phyloP scores from a whole-genome alignment of 2,888 invertebrate species.

The Scaptomyza tumidula region DNA sequence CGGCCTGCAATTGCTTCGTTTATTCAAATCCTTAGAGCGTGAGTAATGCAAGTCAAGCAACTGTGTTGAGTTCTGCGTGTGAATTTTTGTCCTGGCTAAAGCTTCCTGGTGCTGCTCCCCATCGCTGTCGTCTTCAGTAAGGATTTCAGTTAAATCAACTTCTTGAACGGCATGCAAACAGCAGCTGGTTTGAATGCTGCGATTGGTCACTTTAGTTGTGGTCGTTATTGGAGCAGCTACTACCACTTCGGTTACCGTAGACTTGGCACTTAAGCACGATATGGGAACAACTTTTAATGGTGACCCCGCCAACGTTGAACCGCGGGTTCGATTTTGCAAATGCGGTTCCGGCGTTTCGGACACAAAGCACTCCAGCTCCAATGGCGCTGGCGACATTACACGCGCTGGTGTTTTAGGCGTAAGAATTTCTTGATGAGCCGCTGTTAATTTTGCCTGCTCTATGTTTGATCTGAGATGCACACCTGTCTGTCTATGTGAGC shows the following conservation, averaged over 20 bases:
- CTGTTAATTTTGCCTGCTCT: slow-evolving; percentile 3
- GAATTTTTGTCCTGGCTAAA: slow-evolving; percentile 30
- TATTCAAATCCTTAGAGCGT: slow-evolving; percentile 18
- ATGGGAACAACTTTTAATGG: slow-evolving; percentile 47
- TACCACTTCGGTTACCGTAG: background rate
- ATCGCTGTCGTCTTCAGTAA: slow-evolving; percentile 70
- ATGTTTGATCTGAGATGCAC: background rate
- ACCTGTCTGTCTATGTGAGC: background rate
- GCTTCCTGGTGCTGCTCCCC: slow-evolving; percentile 37
- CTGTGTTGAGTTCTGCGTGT: slow-evolving; percentile 15
- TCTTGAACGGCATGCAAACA: slow-evolving; percentile 2
- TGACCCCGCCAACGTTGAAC: background rate
- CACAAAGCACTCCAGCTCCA: slow-evolving; percentile 45
- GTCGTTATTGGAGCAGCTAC: background rate
- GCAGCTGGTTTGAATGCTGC: slow-evolving; percentile 45
- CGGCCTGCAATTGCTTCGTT: background rate
- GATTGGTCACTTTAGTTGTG: slow-evolving; percentile 17
- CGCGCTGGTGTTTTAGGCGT: slow-evolving; percentile 53
- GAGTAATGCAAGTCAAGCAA: slow-evolving; percentile 61
- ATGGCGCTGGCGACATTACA: background rate
- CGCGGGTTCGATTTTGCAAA: slow-evolving; percentile 21
- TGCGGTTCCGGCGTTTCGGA: slow-evolving; percentile 61
- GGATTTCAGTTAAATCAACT: slow-evolving; percentile 20
- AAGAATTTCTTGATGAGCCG: slow-evolving; percentile 8
- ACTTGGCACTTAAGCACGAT: slow-evolving; percentile 11